Evolutionary conservation across 2,797 vertebrate genomes (phyloP).

Genomic region (Myripristis murdjan): DNA sequence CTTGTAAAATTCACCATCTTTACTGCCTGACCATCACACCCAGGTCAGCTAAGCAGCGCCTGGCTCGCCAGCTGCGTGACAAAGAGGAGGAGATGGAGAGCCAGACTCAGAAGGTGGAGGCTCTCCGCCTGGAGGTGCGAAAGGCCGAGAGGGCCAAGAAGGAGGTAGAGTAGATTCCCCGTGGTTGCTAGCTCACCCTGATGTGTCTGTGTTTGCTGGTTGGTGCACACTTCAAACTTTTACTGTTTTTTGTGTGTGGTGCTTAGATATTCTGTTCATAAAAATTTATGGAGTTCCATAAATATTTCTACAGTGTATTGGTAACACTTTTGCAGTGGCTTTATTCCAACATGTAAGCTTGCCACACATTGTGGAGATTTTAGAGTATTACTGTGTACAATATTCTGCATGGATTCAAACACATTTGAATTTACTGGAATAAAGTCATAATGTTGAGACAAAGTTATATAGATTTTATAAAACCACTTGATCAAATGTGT

Average conservation of each 20-base stretch:
- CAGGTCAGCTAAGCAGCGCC: slow-evolving; percentile 91
- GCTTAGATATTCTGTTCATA: background rate
- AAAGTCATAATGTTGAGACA: background rate
- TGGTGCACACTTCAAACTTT: slow-evolving; percentile 20
- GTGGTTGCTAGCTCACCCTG: slow-evolving; percentile 65
- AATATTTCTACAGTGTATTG: background rate
- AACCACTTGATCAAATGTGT: background rate
- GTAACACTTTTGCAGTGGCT: background rate
- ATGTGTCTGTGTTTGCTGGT: slow-evolving; percentile 29
- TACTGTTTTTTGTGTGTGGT: slow-evolving; percentile 2
- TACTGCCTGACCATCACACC: background rate
- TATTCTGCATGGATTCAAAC: background rate
- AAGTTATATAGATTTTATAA: background rate
- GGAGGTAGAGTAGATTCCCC: slow-evolving; percentile 91
- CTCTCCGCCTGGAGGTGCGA: slow-evolving; percentile 95
- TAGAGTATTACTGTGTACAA: background rate
- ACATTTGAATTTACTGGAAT: slow-evolving; percentile 3
- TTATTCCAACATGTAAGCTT: background rate
- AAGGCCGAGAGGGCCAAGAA: slow-evolving; percentile 96
- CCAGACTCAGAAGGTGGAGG: slow-evolving; percentile 94
- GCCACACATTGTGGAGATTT: background rate
- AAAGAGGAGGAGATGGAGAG: slow-evolving; percentile 98
- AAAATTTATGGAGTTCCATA: background rate
- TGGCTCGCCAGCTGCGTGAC: slow-evolving; percentile 95
- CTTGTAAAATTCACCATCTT: background rate